These are phyloP conservation scores for Calliphora vicina DNA, from an alignment of 1,140 invertebrate species.

Conservation along the genomic window DNA sequence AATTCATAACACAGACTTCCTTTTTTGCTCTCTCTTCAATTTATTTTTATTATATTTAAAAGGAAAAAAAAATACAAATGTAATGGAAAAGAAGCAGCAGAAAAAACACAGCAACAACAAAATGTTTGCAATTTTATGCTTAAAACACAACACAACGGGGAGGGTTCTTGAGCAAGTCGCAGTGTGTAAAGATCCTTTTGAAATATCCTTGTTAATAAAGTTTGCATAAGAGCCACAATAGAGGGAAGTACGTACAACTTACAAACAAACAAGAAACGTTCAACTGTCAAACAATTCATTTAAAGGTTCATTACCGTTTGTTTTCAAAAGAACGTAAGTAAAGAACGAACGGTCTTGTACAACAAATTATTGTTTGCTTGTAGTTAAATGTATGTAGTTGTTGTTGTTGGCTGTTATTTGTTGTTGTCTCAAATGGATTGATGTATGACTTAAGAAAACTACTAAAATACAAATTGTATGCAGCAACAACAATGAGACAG, in stretches of 20 bases:
- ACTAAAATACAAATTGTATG: too few relatives aligned
- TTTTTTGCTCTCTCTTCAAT: not conserved
- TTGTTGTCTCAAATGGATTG: too few relatives aligned
- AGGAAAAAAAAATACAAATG: not conserved
- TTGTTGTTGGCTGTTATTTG: not conserved
- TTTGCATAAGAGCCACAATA: not conserved
- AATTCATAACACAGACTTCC: slow-evolving; percentile 20
- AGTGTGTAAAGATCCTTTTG: not conserved
- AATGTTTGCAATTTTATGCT: not conserved
- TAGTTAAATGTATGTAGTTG: not conserved
- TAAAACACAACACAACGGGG: not conserved
- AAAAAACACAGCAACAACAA: too few relatives aligned
- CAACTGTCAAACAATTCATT: not conserved
- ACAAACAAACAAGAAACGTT: not conserved
- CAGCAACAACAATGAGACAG: too few relatives aligned
- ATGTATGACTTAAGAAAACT: too few relatives aligned
- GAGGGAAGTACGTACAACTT: not conserved
- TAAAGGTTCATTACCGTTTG: not conserved
- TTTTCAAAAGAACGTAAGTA: not conserved
- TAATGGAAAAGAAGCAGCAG: too few relatives aligned
- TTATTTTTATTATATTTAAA: not conserved
- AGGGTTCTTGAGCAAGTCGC: not conserved
- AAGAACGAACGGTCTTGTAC: not conserved
- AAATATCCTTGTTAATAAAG: not conserved
- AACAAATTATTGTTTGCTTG: not conserved